Evolutionary conservation across 2,113 vertebrate species (phyloP), one percentile per base, ranked within the genome.

Genomic region (Entomyzon cyanotis): DNA sequence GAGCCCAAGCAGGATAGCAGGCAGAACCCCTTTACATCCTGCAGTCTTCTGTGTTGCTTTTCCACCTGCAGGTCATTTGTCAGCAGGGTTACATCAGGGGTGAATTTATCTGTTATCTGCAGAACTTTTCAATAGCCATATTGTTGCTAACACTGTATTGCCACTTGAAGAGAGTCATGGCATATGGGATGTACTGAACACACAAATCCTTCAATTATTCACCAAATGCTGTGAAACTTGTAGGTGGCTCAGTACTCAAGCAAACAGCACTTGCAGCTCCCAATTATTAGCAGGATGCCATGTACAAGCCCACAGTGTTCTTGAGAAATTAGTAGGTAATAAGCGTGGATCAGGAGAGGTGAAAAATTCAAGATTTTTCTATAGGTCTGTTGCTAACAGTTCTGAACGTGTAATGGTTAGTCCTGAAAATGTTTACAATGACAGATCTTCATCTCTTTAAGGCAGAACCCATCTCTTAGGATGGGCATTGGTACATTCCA

Each of bases 131-230:
- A 56, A 53, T 17, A 74, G 18, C 37, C 0, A 2, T 35, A 37
- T 69, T 89, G 82, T 55, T 94, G 67, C 85, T 94, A 28, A 60
- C 89, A 33, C 27, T 42, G n/a, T 74, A 39, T 28, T 84, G 59
- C 76, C 63, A 58, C 87, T 86, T 89, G 75, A 95, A 95, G 84
- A 90, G 37, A 44, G 33, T 88, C 58, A 27, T 47, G 50, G 68
- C 91, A 95, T 86, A 96, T 90, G 89, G 95, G 56, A 81, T 90
- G 84, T 89, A 91, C 67, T 50, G 70, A 93, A 68, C 56, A 77
- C n/a, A 90, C 6, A 79, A 91, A 82, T 79, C 83, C 62, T 91
- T 74, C 62, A 82, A 19, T 89, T 94, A 88, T 75, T 95, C 90
- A 91, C 87, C 87, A 94, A 87, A 86, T 91, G 60, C 78, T 80